Base-by-base conservation (phyloP, 2,888 invertebrate species). In the Apotomis capreana region DNA sequence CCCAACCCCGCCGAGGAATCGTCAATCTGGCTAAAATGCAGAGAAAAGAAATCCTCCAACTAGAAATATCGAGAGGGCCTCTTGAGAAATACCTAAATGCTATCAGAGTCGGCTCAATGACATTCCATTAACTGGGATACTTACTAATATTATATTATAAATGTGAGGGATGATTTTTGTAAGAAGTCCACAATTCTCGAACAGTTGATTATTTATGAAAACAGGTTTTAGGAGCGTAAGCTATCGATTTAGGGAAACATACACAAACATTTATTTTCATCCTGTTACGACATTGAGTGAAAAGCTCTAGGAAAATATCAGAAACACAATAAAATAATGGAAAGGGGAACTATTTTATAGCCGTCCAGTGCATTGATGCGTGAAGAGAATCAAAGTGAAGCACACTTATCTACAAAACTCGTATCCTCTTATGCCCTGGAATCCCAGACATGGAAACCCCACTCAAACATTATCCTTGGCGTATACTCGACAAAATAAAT, bases 11-110 rank as follows among this genome's bases (percentile, higher is more conserved):
- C 44, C 26, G 63, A 63, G 69, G 51, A 52, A 63, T 62, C 55
- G 57, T 52, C 69, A 70, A 70, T 64, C 51, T 59, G 69, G 52
- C 58, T 37, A 70, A 69, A 68, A 64, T 64, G 58, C 63, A 59
- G 52, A 59, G 64, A 59, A 70, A 65, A 54, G 54, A 36, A 67
- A 67, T 67, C 40, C 63, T 63, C 58, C 44, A 58, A 64, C 60
- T 60, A 65, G 61, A 68, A 68, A 68, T 69, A 61, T 55, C 40
- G 59, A 46, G 58, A 57, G 37, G 12, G 71, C 59, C 67, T 67
- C 71, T 44, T 13, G 71, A 62, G 71, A 51, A 71, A 67, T 71
- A 57, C 61, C 55, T 67, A 62, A 69, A 69, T 62, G 62, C 36
- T 62, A 71, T 71, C 65, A 55, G 61, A 26, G 49, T 10, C 51